Evolutionary conservation across 2,888 invertebrate species (phyloP).

Genomic region (Spodoptera littoralis): DNA sequence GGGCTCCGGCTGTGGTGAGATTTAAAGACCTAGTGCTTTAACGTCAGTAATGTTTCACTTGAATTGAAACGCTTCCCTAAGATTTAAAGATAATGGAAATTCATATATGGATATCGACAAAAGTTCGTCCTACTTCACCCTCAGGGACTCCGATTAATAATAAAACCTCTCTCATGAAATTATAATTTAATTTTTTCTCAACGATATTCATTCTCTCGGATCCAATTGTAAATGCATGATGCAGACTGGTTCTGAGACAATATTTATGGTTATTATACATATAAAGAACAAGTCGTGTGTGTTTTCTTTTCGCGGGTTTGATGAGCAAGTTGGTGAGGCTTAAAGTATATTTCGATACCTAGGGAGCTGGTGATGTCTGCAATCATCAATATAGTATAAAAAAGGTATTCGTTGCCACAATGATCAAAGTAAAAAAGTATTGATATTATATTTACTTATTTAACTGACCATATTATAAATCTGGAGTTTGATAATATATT

Average conservation of each 20-base stretch:
- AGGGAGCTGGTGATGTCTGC: too few species aligned
- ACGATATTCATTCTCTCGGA: constrained; percentile 65
- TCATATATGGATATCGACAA: constrained; percentile 67
- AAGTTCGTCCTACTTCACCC: constrained; percentile 55
- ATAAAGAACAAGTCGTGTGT: constrained; percentile 5
- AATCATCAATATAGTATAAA: too few species aligned
- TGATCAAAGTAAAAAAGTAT: too few species aligned
- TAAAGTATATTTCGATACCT: not conserved
- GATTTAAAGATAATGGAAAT: constrained; percentile 62
- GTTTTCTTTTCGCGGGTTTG: constrained; percentile 13
- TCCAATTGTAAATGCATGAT: constrained; percentile 69
- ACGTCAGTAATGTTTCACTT: constrained; percentile 46
- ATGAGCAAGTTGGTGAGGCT: constrained; percentile 5
- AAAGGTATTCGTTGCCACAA: too few species aligned
- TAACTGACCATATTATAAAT: too few species aligned
- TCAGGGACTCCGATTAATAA: constrained; percentile 74
- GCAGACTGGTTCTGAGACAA: constrained; percentile 57
- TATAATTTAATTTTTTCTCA: constrained; percentile 84
- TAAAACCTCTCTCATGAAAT: constrained; percentile 82
- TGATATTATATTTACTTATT: too few species aligned
- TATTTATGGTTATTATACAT: constrained; percentile 53
- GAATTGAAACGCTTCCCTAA: constrained; percentile 19
- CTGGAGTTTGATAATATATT: too few species aligned
- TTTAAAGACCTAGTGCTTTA: too few species aligned
- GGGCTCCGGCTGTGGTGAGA: too few species aligned